Base-by-base conservation (phyloP, 37 sponge, comb jelly and placozoan species). In the Halisarca cf. caerulea region DNA sequence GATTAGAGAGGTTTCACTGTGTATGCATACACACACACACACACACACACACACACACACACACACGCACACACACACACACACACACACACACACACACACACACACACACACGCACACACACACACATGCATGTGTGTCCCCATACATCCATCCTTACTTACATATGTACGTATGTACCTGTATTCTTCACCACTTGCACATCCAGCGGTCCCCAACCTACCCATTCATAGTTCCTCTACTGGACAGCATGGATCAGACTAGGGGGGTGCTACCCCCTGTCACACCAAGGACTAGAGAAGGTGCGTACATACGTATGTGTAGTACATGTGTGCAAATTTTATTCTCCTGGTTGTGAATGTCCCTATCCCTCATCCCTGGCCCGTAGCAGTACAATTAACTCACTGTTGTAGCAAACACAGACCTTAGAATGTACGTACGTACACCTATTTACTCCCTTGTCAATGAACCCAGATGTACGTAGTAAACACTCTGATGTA, bases 191-290 rank as follows among this genome's bases (percentile, higher is more conserved):
- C 18, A 7, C 25, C 44, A 27, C 40, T 60, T 82, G 30, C 30
- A 36, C 58, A 0, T 85, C 5, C 86, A 91, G 91, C 64, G 91
- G 20, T 71, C 88, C 57, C 34, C 79, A 25, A 91, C 91, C 33
- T 91, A 91, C 85, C 91, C 91, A 9, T 74, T 74, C 24, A 21
- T 74, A 11, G 1, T 24, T 44, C 77, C 77, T 41, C 77, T 74
- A n/a, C 45, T 0, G 6, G 24, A 74, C 77, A 42, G 9, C 25
- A 34, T 28, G 35, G 24, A n/a, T 18, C 77, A 20, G 1, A 39
- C 25, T 41, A 18, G 15, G 17, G 24, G 38, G 17, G 2, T 24
- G 15, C 44, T 74, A 41, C 77, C 77, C 0, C 77, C 77, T 3
- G 77, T 74, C 20, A 74, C 77, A 38, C 77, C 77, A n/a, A 20